Conservation (phyloP, 2,797 vertebrate genomes). For the Amniataba percoides region DNA sequence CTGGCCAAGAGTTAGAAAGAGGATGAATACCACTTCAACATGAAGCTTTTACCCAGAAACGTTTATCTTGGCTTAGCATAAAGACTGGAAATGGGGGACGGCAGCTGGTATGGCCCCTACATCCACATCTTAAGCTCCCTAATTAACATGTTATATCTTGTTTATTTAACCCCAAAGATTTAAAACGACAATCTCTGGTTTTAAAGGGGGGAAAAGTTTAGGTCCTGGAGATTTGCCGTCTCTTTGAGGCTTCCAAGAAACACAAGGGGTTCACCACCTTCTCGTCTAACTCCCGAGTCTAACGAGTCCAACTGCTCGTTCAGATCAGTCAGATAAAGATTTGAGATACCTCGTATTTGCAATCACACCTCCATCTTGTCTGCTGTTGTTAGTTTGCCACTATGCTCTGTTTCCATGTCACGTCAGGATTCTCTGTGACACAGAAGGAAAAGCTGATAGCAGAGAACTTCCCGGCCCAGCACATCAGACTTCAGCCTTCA, state of each 20-base stretch:
- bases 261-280: too few species aligned
- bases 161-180: too few species aligned
- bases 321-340: too few species aligned
- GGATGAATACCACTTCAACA: neutral
- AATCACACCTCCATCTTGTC: neutral
- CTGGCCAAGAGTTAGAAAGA: neutral
- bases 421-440: neutral
- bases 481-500: constrained; percentile 24
- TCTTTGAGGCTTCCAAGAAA: too few species aligned
- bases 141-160: too few species aligned
- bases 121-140: too few species aligned
- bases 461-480: neutral
- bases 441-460: neutral
- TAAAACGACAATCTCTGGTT: too few species aligned
- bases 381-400: neutral
- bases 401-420: constrained; percentile 16
- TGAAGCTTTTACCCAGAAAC: neutral
- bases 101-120: neutral
- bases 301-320: too few species aligned
- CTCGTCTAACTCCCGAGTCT: too few species aligned
- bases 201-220: too few species aligned
- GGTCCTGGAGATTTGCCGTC: too few species aligned
- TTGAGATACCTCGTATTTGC: neutral
- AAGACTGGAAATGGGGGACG: neutral
- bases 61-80: neutral